phyloP scores from a whole-genome alignment of 1,140 invertebrate species.

The Melitaea cinxia region DNA sequence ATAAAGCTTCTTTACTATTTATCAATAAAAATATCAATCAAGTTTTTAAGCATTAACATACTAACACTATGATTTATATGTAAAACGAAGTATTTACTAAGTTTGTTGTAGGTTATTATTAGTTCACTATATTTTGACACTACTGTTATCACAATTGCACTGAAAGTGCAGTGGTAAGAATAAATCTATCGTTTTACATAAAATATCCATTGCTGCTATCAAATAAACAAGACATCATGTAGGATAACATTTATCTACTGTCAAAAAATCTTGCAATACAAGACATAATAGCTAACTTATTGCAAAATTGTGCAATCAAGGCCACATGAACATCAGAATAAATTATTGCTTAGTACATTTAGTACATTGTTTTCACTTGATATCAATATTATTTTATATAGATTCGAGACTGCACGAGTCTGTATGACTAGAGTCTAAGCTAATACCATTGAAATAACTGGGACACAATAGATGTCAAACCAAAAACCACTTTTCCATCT shows the following conservation, averaged over 20 bases:
- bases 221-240: slow-evolving; percentile 1
- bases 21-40: background rate
- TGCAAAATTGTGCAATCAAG: slow-evolving; percentile 30
- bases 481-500: background rate
- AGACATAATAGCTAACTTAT: slow-evolving; percentile 24
- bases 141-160: too few species aligned
- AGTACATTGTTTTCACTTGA: slow-evolving; percentile 4
- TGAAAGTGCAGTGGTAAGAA: too few species aligned
- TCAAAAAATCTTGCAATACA: slow-evolving; percentile 1
- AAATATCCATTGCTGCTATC: background rate
- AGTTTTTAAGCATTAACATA: too few species aligned
- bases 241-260: slow-evolving; percentile 5
- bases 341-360: slow-evolving; percentile 25
- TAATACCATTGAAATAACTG: slow-evolving; percentile 16
- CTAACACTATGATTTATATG: too few species aligned
- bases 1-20: background rate
- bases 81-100: too few species aligned
- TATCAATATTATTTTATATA: slow-evolving; percentile 13
- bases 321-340: slow-evolving; percentile 23
- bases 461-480: slow-evolving; percentile 10
- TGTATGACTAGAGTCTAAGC: slow-evolving; percentile 25
- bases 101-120: too few species aligned
- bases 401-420: background rate
- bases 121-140: too few species aligned
- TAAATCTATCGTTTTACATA: too few species aligned